Evolutionary conservation across 2,888 invertebrate species (phyloP), one percentile per base, ranked within the genome.

Genomic region (Dynastes tityus): DNA sequence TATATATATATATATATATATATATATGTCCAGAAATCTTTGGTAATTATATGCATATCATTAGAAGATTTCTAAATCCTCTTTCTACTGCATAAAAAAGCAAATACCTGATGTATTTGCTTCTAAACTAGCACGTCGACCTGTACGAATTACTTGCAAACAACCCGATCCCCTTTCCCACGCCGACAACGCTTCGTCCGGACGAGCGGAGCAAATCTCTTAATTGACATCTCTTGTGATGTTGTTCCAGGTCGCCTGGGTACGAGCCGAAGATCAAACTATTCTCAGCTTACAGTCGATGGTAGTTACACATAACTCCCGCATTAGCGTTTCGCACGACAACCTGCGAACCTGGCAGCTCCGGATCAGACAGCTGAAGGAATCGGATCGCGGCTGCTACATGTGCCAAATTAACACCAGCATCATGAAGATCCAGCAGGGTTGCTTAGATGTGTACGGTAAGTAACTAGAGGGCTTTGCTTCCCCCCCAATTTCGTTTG

Each of bases 361-460:
- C 79, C 94, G 95, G 88, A 95, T 97, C 86, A 91, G 95, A 79
- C 95, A 95, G 80, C 91, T 97, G 75, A 92, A 94, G 82, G 96
- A 95, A 84, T 92, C 93, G 63, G 97, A 97, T 88, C 92, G 94
- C 65, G 97, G 95, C 80, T 97, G 96, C 87, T 97, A 97, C 89
- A 96, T 96, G 95, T 97, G 97, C 87, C 96, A 97, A 91, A 96
- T 97, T 85, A 97, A 97, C 90, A 96, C 96, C 1, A 94, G 93
- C 80, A 92, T 93, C 76, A 95, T 97, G 95, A 96, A 94, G 89
- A 95, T 95, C 87, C 95, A 96, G 89, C 92, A 95, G 77, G 96
- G 96, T 8, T 97, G 97, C 87, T 92, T 97, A 79, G 96, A 96
- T 87, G 96, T 97, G 27, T 94, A 95, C 87, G 96, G 97, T 97